Evolutionary conservation across 2,888 invertebrate genomes (phyloP), one percentile per base, ranked within the genome.

Genomic region (Leucoma salicis): DNA sequence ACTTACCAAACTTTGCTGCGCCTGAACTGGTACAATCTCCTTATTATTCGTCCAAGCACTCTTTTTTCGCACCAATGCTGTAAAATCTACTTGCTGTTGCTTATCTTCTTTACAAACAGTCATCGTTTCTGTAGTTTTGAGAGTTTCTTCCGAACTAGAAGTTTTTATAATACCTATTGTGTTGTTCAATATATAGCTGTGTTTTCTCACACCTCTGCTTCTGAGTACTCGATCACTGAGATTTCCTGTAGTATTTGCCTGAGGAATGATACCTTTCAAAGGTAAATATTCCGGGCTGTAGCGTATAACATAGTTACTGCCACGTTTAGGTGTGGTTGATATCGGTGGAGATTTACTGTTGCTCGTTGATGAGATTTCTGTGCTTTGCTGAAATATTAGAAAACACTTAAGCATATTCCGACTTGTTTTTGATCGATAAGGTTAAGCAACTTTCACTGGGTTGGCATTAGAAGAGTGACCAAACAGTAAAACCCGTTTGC

Each of bases 331-430:
- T 4, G 79, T 82, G 3, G 35, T 32, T 0, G 56, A 48, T 3
- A 81, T 77, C 0, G 80, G 73, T 1, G 81, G 82, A 0, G 83
- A 84, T 5, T 41, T 55, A 2, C 51, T 51, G 28, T 49, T 60
- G 41, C 62, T 73, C 3, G 75, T 76, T 1, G 78, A 76, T 5
- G 74, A 70, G 44, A 78, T 52, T 58, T 79, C 74, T 10, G 59
- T 25, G n/a, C 49, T 69, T 74, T 80, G 70, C 16, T 73, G 64
- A n/a, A 31, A 31, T 29, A 31, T 31, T 25, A 25, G 25, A n/a
- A n/a, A n/a, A n/a, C n/a, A n/a, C n/a, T n/a, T n/a, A n/a, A n/a
- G n/a, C n/a, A n/a, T n/a, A n/a, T n/a, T n/a, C n/a, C n/a, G n/a
- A n/a, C n/a, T n/a, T n/a, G n/a, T n/a, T n/a, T n/a, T n/a, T n/a